phyloP scores from a whole-genome alignment of 2,888 invertebrate genomes.

The Pseudococcus longispinus region DNA sequence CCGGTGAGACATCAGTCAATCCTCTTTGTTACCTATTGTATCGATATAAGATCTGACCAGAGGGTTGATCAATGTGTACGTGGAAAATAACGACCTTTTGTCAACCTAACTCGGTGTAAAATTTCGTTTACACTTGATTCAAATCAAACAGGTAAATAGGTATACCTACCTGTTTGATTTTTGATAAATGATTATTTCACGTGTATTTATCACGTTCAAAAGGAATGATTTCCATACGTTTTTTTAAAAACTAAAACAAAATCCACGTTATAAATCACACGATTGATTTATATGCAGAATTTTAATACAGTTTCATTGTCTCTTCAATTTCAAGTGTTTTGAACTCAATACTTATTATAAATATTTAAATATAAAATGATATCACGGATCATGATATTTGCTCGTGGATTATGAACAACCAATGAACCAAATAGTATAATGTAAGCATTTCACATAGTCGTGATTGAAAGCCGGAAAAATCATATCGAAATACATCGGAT shows the following conservation, averaged over 20 bases:
- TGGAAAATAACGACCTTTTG: background rate
- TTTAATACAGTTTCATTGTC: background rate
- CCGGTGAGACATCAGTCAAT: background rate
- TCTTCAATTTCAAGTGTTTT: background rate
- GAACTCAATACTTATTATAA: background rate
- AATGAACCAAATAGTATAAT: background rate
- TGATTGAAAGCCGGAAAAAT: background rate
- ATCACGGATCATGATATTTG: slow-evolving; percentile 3
- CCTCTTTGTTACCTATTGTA: background rate
- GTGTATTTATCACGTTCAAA: background rate
- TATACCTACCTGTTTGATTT: background rate
- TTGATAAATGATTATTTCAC: background rate
- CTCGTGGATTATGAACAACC: background rate
- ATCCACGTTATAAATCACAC: background rate
- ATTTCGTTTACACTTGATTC: too few relatives aligned
- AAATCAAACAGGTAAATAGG: background rate
- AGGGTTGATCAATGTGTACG: background rate
- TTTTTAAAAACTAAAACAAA: background rate
- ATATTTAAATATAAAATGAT: background rate
- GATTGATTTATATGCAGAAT: background rate
- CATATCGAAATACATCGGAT: background rate
- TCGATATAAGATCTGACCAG: background rate
- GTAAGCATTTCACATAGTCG: background rate
- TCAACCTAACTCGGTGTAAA: too few relatives aligned
- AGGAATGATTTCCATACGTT: background rate